Evolutionary conservation across 64 coral and sea anemone species (phyloP), one percentile per base, ranked within the genome.

Genomic region (Montipora sp.): DNA sequence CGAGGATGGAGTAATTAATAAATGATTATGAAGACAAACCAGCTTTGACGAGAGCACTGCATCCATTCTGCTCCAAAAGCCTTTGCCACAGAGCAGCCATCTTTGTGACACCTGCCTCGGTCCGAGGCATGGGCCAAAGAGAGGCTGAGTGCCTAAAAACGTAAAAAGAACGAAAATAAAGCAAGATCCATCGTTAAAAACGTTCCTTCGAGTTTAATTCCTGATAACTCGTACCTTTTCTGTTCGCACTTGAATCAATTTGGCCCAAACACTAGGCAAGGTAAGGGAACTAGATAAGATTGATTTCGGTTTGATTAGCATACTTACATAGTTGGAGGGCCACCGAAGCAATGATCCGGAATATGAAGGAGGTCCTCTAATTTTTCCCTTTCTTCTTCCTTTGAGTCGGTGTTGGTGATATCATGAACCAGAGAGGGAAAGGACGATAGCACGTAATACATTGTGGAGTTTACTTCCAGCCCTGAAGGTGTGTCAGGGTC

Each of bases 401-500:
- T 80, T 70, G 88, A n/a, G 65, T 85, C 47, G 24, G 65, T 48
- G 22, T 59, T 89, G 20, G 80, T 73, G n/a, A 46, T 50, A 53
- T 87, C 75, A 76, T 65, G 80, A 15, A 80, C 67, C 3, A 77
- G 66, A 0, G 97, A 84, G 48, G 94, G 89, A 48, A 98, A 98
- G 2, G 87, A 87, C 5, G 97, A 98, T 60, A 98, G 67, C 0
- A 98, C 83, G 20, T 98, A 98, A 68, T 98, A 98, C 83, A 98
- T 92, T 2, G 97, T 98, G 6, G 94, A 89, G 63, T 98, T 98
- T 4, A 98, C 97, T 73, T 98, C 94, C 22, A 91, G 80, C 22
- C 97, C 97, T 12, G 97, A 88, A 0, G 97, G 97, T 5, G 97
- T 98, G 66, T 98, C 97, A 9, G 97, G 88, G 80, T 98, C 94